These are phyloP conservation scores for Vanessa cardui DNA, from an alignment of 2,888 invertebrate genomes.

Conservation along the genomic window DNA sequence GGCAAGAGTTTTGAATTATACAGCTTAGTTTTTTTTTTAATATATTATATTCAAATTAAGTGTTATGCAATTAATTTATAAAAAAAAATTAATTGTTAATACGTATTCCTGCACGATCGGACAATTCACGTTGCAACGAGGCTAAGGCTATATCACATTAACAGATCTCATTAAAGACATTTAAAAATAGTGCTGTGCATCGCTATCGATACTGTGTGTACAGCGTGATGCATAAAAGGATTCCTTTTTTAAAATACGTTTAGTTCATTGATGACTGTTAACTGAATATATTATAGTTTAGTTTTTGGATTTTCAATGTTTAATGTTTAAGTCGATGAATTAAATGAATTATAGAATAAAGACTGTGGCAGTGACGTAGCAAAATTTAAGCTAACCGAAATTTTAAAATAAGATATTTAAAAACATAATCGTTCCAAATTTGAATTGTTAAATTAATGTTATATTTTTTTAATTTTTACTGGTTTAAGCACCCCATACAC, in stretches of 20 bases:
- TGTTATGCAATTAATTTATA: too few species aligned
- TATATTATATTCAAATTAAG: too few species aligned
- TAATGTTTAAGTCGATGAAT: too few species aligned
- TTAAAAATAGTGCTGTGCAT: constrained; percentile 38
- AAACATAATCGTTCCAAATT: neutral
- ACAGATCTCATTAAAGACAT: constrained; percentile 41
- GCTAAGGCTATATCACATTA: constrained; percentile 38
- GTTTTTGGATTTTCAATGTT: too few species aligned
- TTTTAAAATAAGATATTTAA: too few species aligned
- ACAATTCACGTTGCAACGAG: constrained; percentile 24
- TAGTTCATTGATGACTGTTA: too few species aligned
- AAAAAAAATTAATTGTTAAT: neutral
- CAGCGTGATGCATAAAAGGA: constrained; percentile 11
- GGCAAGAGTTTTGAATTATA: too few species aligned
- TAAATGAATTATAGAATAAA: too few species aligned
- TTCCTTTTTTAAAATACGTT: neutral
- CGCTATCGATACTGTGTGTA: constrained; percentile 22
- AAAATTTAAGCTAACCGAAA: too few species aligned
- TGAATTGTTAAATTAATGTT: neutral
- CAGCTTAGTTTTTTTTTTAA: too few species aligned
- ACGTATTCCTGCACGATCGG: neutral
- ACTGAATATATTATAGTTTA: too few species aligned
- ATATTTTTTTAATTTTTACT: constrained; percentile 4
- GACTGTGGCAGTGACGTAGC: too few species aligned
- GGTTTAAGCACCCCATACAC: constrained; percentile 21